Percentiles rank a stretch among this genome's conserved stretches.
phyloP scores from a whole-genome alignment of 2,888 invertebrate species.

The Sesia bembeciformis region DNA sequence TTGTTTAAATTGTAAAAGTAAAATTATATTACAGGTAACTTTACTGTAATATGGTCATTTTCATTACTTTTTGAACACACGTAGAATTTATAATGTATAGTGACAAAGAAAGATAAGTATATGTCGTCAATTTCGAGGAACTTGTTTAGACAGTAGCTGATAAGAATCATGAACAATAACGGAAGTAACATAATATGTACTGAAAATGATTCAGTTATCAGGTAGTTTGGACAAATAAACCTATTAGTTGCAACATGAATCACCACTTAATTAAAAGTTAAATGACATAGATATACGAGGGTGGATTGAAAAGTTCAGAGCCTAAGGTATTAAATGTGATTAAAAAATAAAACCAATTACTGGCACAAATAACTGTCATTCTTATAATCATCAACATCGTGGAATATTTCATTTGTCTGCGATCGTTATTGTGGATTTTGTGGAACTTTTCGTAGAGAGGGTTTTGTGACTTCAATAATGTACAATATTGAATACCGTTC shows the following conservation, averaged over 20 bases:
- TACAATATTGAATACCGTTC: not conserved
- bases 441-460: too few relatives aligned
- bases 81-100: not conserved
- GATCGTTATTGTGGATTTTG: too few relatives aligned
- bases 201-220: conserved; percentile 13
- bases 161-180: conserved; percentile 9
- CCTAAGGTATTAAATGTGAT: too few relatives aligned
- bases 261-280: not conserved
- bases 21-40: too few relatives aligned
- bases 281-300: too few relatives aligned
- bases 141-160: conserved; percentile 9
- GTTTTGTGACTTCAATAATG: not conserved
- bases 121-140: conserved; percentile 3
- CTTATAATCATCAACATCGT: too few relatives aligned
- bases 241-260: not conserved
- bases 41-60: too few relatives aligned
- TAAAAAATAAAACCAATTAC: too few relatives aligned
- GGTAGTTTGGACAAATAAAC: not conserved
- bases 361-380: too few relatives aligned
- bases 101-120: not conserved
- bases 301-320: too few relatives aligned
- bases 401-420: too few relatives aligned
- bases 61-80: not conserved
- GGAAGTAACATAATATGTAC: conserved; percentile 22
- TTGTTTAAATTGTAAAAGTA: too few relatives aligned